Percentiles rank a stretch among this genome's conserved stretches.
Conservation (phyloP, 2,797 vertebrate species). For the Tinamus major region DNA sequence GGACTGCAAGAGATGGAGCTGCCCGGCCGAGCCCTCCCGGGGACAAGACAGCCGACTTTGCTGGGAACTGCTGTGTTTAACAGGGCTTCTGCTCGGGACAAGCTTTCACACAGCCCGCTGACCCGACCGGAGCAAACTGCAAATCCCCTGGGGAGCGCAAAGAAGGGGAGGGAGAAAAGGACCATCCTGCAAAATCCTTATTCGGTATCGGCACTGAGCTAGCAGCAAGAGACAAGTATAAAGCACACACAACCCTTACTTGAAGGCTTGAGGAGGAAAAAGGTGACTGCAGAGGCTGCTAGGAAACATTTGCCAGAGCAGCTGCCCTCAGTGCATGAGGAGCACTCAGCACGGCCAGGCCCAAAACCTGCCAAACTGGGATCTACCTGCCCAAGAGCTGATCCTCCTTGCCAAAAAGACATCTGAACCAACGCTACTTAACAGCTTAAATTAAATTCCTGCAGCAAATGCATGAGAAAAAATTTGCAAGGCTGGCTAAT, state of each 20-base stretch:
- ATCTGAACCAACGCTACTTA: neutral
- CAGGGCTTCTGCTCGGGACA: neutral
- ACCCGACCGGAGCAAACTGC: neutral
- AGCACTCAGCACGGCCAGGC: neutral
- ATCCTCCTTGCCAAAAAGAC: neutral
- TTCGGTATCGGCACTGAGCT: neutral
- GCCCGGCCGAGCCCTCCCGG: neutral
- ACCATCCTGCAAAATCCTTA: neutral
- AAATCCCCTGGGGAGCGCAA: neutral
- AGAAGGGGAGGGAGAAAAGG: neutral
- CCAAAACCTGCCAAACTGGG: neutral
- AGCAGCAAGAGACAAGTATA: neutral
- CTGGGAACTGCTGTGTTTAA: neutral
- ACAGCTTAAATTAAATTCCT: conserved; percentile 7
- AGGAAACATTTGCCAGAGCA: neutral
- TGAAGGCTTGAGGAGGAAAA: neutral
- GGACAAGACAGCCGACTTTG: neutral
- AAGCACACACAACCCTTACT: neutral
- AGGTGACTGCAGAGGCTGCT: neutral
- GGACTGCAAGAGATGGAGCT: neutral
- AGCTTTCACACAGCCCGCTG: neutral
- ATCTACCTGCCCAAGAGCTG: neutral
- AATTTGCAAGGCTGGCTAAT: conserved; percentile 30
- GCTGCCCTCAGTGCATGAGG: neutral
- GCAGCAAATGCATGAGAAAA: neutral